Percentiles rank a stretch among this genome's conserved stretches.
Evolutionary conservation across 2,888 invertebrate species (phyloP).

Genomic region (Alloscopus bannaensis): DNA sequence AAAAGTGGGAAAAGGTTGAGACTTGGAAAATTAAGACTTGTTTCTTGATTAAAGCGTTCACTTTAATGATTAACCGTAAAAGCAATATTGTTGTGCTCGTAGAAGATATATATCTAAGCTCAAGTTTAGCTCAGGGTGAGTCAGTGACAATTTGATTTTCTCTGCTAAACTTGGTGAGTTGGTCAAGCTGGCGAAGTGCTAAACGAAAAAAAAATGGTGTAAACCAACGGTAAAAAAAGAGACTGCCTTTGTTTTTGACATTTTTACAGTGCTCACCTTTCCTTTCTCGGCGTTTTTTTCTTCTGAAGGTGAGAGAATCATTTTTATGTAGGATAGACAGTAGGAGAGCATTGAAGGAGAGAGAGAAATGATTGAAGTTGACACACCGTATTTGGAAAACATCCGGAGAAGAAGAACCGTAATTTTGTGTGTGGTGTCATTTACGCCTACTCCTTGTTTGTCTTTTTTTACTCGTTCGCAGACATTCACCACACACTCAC

Average conservation of each 20-base stretch:
- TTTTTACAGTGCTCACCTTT: constrained; percentile 17
- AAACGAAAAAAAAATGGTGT: neutral
- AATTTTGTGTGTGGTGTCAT: constrained; percentile 2
- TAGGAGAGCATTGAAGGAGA: neutral
- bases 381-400: constrained; percentile 38
- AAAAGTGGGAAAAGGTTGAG: neutral
- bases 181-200: neutral
- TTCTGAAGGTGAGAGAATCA: neutral
- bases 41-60: no score
- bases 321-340: no score
- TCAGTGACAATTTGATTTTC: no score
- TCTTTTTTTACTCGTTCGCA: neutral
- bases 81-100: neutral
- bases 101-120: constrained; percentile 5
- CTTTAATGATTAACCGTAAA: neutral
- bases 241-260: neutral
- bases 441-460: neutral
- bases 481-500: no score
- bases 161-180: no score
- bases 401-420: constrained; percentile 49
- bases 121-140: no score
- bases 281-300: constrained; percentile 16
- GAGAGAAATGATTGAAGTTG: neutral
- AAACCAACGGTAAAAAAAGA: constrained; percentile 19
- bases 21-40: neutral